These are phyloP conservation scores for Drosophila peninsularis DNA, from an alignment of 2,888 invertebrate genomes.

Conservation along the genomic window DNA sequence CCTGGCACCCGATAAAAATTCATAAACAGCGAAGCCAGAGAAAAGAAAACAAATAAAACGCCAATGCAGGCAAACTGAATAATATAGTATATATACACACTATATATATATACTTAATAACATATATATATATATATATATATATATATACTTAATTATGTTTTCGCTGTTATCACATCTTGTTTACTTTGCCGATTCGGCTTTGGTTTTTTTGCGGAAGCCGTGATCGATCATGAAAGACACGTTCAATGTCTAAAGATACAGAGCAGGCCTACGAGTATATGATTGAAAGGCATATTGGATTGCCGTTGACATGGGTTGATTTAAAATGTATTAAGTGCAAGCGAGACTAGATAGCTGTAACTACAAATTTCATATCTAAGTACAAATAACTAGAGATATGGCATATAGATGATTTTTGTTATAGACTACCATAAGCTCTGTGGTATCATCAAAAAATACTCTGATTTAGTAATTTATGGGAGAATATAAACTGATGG, in stretches of 20 bases:
- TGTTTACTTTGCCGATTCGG: constrained; percentile 4
- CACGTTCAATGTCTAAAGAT: constrained; percentile 2
- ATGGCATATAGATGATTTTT: neutral
- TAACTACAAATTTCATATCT: neutral
- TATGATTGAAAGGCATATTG: neutral
- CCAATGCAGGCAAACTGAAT: neutral
- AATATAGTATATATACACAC: neutral
- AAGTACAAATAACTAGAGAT: neutral
- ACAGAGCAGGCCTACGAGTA: neutral
- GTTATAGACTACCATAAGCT: no score
- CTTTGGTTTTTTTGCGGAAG: constrained; percentile 6
- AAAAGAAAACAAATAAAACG: constrained; percentile 10
- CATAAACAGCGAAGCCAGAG: constrained; percentile 22
- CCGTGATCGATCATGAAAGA: constrained; percentile 14
- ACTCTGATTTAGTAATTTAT: no score
- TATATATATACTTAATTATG: neutral
- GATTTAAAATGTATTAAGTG: neutral
- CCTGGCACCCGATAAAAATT: constrained; percentile 40
- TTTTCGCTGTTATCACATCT: constrained; percentile 1
- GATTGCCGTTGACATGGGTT: neutral
- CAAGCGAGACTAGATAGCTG: neutral
- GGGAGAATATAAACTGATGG: no score
- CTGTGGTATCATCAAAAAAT: no score
- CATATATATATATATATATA: neutral
- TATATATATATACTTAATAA: neutral